Evolutionary conservation across 2,113 vertebrate genomes (phyloP), one percentile per base, ranked within the genome.

Genomic region (Poeciliopsis retropinna): DNA sequence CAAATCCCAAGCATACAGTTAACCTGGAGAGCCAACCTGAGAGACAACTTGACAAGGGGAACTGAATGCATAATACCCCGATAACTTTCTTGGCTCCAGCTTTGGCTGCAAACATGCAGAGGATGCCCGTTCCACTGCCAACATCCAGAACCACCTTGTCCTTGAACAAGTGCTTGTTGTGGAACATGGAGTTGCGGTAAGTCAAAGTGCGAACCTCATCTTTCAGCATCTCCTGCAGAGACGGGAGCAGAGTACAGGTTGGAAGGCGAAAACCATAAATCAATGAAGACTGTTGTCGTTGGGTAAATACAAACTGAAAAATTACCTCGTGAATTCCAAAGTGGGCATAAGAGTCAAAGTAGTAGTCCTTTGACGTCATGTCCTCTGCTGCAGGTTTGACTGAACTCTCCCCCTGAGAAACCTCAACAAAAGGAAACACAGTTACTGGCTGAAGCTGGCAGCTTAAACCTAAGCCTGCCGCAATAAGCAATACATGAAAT

Each of bases 311-410:
- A 5, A 0, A 13, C 54, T 10, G 9, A 0, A 37, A 37, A 28
- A 29, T 61, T 85, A 97, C 97, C 96, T 98, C 97, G 0, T 98
- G 96, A 87, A 98, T 98, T 70, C 96, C 96, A 41, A 98, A 98
- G 91, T 98, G 97, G 60, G 97, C 97, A 0, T 98, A 98, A 0
- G 97, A 98, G 85, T 98, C 97, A 70, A 97, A 97, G 90, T 97
- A 98, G 90, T 98, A 98, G 89, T 98, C 97, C 91, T 97, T 97
- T 69, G 97, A 97, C 0, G 97, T 98, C 97, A 98, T 98, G 79
- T 98, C 97, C 90, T 98, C 97, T 0, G 97, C 97, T 3, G 95
- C 92, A 81, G 96, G 96, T 81, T 98, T 98, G 73, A 84, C 94
- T 6, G 94, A 94, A 91, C 94, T 95, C 85, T 97, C 96, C 60